Evolutionary conservation across 2,797 vertebrate species (phyloP).

Genomic region (Sciurus vulgaris): DNA sequence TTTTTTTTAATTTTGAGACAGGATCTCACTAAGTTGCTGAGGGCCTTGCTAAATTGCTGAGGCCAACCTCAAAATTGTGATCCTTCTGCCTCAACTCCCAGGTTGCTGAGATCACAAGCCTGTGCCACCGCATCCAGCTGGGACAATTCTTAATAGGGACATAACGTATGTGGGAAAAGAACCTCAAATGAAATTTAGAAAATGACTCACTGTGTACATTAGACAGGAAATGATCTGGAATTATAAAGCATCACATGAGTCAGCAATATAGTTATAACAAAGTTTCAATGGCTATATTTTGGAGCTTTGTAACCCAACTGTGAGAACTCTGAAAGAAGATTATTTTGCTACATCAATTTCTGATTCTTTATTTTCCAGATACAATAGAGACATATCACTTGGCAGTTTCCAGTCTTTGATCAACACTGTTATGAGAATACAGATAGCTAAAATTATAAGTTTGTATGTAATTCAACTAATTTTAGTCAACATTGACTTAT

Average conservation of each 20-base stretch:
- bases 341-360: neutral
- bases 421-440: constrained; percentile 4
- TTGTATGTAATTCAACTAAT: neutral
- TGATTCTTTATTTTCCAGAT: constrained; percentile 47
- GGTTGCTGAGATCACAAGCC: no score
- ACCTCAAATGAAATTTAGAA: constrained; percentile 50
- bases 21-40: no score
- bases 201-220: neutral
- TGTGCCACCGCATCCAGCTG: no score
- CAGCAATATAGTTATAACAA: neutral
- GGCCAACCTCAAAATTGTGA: no score
- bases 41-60: no score
- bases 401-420: neutral
- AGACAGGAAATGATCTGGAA: constrained; percentile 13
- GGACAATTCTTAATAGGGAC: neutral
- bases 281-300: neutral
- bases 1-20: no score
- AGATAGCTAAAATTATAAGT: neutral
- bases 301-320: neutral
- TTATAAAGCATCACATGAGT: constrained; percentile 50
- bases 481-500: constrained; percentile 7
- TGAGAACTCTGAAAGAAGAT: constrained; percentile 23
- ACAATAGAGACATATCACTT: neutral
- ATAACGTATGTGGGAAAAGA: neutral
- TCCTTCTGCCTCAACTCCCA: no score